Conservation (phyloP, 2,888 invertebrate genomes). For the Lasioglossum malachurum region DNA sequence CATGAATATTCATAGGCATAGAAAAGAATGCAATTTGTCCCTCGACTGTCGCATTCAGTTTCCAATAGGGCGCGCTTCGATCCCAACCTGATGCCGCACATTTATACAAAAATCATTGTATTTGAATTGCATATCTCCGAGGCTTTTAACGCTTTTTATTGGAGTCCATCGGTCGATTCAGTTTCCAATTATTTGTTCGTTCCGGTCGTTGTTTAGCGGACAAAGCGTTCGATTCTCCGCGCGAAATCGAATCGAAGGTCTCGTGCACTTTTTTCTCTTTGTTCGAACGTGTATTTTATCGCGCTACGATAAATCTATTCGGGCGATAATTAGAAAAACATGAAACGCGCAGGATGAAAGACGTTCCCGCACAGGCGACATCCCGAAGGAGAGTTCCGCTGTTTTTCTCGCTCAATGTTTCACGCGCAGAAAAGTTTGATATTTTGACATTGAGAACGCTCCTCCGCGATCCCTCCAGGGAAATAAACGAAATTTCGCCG, state of each 20-base stretch:
- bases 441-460: constrained; percentile 1
- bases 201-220: not conserved
- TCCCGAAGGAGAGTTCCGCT: not conserved
- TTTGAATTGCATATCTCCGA: not conserved
- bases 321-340: not conserved
- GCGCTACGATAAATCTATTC: not conserved
- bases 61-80: not conserved
- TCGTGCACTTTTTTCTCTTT: not conserved
- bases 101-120: not conserved
- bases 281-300: not conserved
- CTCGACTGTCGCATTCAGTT: not conserved
- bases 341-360: not conserved
- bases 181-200: not conserved
- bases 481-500: constrained; percentile 2
- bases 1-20: not conserved
- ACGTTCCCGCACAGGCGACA: not conserved
- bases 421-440: not conserved
- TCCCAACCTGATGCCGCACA: not conserved
- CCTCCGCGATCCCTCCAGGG: not conserved
- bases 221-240: not conserved
- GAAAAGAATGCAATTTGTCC: not conserved
- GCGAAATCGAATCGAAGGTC: not conserved
- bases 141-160: not conserved
- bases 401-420: not conserved
- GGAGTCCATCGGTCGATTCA: not conserved